These are phyloP conservation scores for Tadarida brasiliensis DNA, from an alignment of 2,797 vertebrate genomes.

Conservation along the genomic window DNA sequence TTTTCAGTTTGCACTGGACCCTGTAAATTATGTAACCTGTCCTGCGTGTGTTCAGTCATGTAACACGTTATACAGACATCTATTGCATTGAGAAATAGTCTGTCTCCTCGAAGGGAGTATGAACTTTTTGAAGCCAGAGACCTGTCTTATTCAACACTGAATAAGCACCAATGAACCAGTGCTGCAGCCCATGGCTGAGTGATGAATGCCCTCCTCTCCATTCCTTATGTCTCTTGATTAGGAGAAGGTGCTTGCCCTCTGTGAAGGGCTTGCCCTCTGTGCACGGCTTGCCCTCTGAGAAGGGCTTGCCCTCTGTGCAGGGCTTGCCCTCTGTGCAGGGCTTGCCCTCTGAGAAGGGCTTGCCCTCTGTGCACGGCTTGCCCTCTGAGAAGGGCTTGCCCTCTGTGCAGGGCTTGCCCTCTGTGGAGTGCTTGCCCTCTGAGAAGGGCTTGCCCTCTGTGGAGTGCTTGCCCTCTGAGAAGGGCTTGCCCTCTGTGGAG, in stretches of 20 bases:
- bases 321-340: too few species aligned
- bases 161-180: not conserved
- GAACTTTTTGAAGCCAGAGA: not conserved
- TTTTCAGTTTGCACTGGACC: not conserved
- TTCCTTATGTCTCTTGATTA: slow-evolving; percentile 24
- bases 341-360: too few species aligned
- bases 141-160: not conserved
- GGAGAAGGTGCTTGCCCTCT: not conserved
- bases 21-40: not conserved
- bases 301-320: too few species aligned
- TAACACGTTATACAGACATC: not conserved
- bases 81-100: not conserved
- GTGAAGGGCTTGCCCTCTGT: not conserved
- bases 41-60: not conserved
- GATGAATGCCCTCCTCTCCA: not conserved
- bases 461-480: too few species aligned
- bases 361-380: too few species aligned
- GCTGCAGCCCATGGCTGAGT: not conserved
- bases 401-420: too few species aligned
- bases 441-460: too few species aligned
- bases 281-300: too few species aligned
- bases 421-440: too few species aligned
- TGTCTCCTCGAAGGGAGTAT: not conserved
- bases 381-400: too few species aligned
- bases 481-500: too few species aligned